Base-by-base conservation (phyloP, 2,888 invertebrate species). In the Ormyrus rosae region DNA sequence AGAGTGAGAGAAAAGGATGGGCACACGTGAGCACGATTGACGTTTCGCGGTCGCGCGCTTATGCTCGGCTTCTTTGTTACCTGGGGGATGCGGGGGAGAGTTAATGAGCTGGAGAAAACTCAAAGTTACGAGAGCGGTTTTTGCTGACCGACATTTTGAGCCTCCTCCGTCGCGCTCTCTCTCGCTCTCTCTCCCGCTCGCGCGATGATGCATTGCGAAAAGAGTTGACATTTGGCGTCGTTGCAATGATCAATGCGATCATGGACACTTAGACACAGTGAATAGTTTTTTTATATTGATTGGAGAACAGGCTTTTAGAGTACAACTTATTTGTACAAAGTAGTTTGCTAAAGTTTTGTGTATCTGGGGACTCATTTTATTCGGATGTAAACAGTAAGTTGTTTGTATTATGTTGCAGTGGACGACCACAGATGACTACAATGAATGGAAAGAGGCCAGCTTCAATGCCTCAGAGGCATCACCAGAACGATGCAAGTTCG, bases 391-490 rank as follows among this genome's bases (percentile, higher is more conserved):
- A 19, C 19, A 19, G 19, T 19, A 19, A 19, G 19, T 19, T 19
- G 19, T 19, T 19, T 19, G 19, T 19, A 19, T 19, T 19, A 19
- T 19, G 19, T 74, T 70, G 11, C 51, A 82, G 79, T 56, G 70
- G 69, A 80, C 87, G 90, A 86, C 88, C 90, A 80, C 90, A 90
- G 78, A 87, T 89, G 86, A 86, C 90, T 34, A 86, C 90, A 5
- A 89, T 90, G 89, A 90, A 90, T 83, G 90, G 90, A 34, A 90
- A 90, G 83, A 88, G 90, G 84, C 86, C 88, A 76, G 86, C 89
- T 2, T 84, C 88, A 0, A 87, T 89, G 71, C 86, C 90, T n/a
- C 83, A 85, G 55, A 87, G 89, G 82, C 89, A 89, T 83, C 89
- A 90, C 75, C 68, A 64, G 5, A 75, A 80, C 19, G 78, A 81